These are phyloP conservation scores for Andricus curvator DNA, from an alignment of 2,888 invertebrate species.

Conservation along the genomic window DNA sequence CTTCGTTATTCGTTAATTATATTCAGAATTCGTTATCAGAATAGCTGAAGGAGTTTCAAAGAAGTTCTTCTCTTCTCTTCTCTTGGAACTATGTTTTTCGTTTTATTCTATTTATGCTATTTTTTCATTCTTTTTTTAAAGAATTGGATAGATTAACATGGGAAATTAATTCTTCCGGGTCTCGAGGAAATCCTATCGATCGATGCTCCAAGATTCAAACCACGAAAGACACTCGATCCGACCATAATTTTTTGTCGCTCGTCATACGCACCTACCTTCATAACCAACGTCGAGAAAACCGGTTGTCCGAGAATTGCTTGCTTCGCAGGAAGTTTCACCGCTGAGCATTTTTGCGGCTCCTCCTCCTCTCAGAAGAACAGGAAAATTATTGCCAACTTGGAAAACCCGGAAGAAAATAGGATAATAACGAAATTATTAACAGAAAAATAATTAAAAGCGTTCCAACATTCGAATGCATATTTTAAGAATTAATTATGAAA, in stretches of 20 bases:
- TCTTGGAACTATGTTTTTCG: background rate
- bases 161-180: constrained; percentile 24
- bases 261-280: constrained; percentile 47
- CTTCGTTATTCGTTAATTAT: constrained; percentile 31
- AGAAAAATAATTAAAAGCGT: background rate
- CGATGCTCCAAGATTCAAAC: constrained; percentile 33
- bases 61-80: constrained; percentile 16
- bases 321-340: constrained; percentile 60
- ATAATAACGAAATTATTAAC: background rate
- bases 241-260: constrained; percentile 18
- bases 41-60: constrained; percentile 7
- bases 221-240: constrained; percentile 43
- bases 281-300: constrained; percentile 57
- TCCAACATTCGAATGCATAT: no score
- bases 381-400: background rate
- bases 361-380: constrained; percentile 1
- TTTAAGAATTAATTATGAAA: background rate
- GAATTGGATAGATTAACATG: background rate
- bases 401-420: constrained; percentile 11
- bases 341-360: constrained; percentile 54
- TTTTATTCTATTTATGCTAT: no score
- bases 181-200: constrained; percentile 39
- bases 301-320: constrained; percentile 59
- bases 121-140: no score
- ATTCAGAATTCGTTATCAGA: constrained; percentile 19